A percentile compares a stretch with the other conserved stretches of the same genome.
These are phyloP conservation scores for Drosophila biarmipes DNA, from an alignment of 1,140 invertebrate species.

Conservation along the genomic window DNA sequence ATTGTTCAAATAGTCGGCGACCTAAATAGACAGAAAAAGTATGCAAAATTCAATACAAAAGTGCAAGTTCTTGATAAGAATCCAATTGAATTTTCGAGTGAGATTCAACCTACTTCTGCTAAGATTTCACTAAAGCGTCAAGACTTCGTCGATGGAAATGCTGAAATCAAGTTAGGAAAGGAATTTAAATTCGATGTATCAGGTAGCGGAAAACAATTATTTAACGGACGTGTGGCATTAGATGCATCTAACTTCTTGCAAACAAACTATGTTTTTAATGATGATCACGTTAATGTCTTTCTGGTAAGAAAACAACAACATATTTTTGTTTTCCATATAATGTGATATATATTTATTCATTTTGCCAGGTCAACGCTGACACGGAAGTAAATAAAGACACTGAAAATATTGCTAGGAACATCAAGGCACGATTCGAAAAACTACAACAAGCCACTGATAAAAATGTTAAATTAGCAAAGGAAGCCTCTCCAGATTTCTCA, in stretches of 20 bases:
- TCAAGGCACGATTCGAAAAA: slow-evolving; percentile 84
- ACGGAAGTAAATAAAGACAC: slow-evolving; percentile 65
- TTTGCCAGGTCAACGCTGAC: slow-evolving; percentile 62
- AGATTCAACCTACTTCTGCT: slow-evolving; percentile 56
- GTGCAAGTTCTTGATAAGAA: slow-evolving; percentile 58
- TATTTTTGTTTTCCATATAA: neutral
- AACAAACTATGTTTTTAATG: slow-evolving; percentile 87
- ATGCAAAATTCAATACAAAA: slow-evolving; percentile 56
- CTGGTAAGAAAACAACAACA: slow-evolving; percentile 84
- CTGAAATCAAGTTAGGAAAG: slow-evolving; percentile 88
- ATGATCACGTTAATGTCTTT: slow-evolving; percentile 87
- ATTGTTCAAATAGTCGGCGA: slow-evolving; percentile 49
- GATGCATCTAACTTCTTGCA: slow-evolving; percentile 89
- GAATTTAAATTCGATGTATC: slow-evolving; percentile 87
- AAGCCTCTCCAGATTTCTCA: slow-evolving; percentile 87
- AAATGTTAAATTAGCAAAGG: slow-evolving; percentile 85
- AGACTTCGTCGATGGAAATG: slow-evolving; percentile 86
- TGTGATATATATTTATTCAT: slow-evolving; percentile 4
- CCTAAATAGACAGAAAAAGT: slow-evolving; percentile 56
- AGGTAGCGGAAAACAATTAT: slow-evolving; percentile 86
- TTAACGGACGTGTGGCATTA: slow-evolving; percentile 86
- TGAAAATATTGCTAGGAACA: slow-evolving; percentile 83
- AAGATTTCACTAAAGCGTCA: slow-evolving; percentile 83
- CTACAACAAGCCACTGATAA: slow-evolving; percentile 76
- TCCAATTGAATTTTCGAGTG: slow-evolving; percentile 56